Percentiles rank a stretch among this genome's conserved stretches.
Evolutionary conservation across 2,113 vertebrate species (phyloP).

Genomic region (Suricata suricatta): DNA sequence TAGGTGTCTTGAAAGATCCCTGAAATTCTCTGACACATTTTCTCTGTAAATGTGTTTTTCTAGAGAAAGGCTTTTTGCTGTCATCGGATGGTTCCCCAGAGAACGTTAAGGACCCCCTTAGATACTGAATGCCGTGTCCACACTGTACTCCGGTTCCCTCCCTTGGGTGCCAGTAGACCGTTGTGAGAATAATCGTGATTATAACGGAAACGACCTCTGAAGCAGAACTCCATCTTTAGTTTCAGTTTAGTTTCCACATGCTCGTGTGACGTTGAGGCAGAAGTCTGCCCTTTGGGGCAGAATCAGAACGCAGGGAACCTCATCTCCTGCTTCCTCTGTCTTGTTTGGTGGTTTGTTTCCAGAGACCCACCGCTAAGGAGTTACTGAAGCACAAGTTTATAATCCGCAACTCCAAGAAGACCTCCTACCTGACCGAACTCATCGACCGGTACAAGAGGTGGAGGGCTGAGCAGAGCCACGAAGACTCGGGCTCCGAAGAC

Average conservation of each 20-base stretch:
- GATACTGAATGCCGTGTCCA: not conserved
- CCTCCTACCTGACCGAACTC: slow-evolving; percentile 95
- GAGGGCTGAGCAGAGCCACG: slow-evolving; percentile 93
- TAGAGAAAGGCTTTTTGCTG: not conserved
- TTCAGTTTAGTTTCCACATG: accelerated
- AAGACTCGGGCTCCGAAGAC: slow-evolving; percentile 93
- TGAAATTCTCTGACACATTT: not conserved
- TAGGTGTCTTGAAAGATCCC: not conserved
- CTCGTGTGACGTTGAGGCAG: accelerated
- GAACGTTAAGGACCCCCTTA: not conserved
- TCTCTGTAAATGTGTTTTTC: not conserved
- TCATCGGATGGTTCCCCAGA: not conserved
- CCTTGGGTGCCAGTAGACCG: accelerated
- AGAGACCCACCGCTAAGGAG: slow-evolving; percentile 98
- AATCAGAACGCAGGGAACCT: not conserved
- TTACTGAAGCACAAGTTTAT: slow-evolving; percentile 97
- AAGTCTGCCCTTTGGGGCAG: not conserved
- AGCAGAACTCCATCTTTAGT: accelerated
- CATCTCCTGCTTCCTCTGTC: not conserved
- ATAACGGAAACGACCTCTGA: not conserved
- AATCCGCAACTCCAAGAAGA: slow-evolving; percentile 94
- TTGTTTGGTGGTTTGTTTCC: not conserved
- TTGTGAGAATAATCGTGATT: not conserved
- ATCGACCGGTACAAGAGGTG: slow-evolving; percentile 97
- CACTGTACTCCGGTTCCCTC: accelerated